These are phyloP conservation scores for Lamellibrachia luymesi DNA, from an alignment of 1,140 invertebrate species.

Conservation along the genomic window DNA sequence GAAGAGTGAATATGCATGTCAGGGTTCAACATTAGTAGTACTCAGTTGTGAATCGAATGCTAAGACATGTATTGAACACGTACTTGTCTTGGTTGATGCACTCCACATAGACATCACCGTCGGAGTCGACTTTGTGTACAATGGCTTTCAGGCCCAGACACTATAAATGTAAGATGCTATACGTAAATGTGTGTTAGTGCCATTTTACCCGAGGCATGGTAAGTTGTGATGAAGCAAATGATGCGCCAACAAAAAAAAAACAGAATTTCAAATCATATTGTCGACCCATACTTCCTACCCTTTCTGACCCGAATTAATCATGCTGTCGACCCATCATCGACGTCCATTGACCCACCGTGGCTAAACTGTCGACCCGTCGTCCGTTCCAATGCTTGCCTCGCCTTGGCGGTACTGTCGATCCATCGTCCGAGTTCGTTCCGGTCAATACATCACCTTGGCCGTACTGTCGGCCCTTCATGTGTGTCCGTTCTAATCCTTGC, in stretches of 20 bases:
- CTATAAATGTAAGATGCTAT: background rate
- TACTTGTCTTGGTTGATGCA: slow-evolving; percentile 8
- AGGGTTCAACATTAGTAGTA: background rate
- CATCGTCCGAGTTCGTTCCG: background rate
- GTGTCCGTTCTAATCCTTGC: background rate
- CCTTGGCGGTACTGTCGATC: background rate
- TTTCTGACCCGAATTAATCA: background rate
- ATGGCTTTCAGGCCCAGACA: background rate
- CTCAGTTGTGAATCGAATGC: background rate
- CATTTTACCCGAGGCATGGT: too few relatives aligned
- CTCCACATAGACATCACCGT: slow-evolving; percentile 5
- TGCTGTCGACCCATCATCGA: background rate
- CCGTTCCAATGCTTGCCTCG: background rate
- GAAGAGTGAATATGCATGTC: background rate
- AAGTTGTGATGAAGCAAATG: too few relatives aligned
- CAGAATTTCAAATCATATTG: background rate
- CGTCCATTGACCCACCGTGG: too few relatives aligned
- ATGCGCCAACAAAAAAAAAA: background rate
- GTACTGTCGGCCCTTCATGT: background rate
- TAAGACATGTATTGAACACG: background rate
- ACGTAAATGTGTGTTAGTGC: too few relatives aligned
- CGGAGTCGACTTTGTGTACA: slow-evolving; percentile 9
- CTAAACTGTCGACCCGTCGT: background rate
- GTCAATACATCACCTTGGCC: background rate
- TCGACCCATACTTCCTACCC: background rate